Conservation (phyloP, 92 coral and sea anemone species). For the Actinostola sp. region DNA sequence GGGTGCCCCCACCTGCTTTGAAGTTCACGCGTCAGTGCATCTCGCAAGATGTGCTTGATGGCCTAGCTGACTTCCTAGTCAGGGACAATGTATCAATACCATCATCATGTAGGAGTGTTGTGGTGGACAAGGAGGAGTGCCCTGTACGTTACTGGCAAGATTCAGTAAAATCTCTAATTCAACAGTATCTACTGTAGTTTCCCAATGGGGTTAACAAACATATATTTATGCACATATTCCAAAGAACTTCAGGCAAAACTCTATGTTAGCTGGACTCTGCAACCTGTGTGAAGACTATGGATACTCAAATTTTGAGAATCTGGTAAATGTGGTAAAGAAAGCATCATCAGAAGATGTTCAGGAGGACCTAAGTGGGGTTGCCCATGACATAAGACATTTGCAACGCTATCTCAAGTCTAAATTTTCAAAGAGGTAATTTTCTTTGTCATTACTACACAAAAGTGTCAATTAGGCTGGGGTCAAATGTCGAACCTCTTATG, state of each 20-base stretch:
- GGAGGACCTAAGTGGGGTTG: constrained; percentile 9
- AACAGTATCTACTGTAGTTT: constrained; percentile 18
- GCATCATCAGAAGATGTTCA: constrained; percentile 7
- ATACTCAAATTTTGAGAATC: constrained; percentile 33
- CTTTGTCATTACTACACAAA: constrained; percentile 11
- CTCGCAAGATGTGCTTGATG: constrained; percentile 14
- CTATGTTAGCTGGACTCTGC: constrained; percentile 45
- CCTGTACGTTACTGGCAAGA: constrained; percentile 38
- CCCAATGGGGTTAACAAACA: constrained; percentile 16
- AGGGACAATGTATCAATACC: constrained; percentile 33
- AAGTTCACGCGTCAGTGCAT: constrained; percentile 31
- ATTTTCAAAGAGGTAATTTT: constrained; percentile 47
- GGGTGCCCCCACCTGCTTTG: constrained; percentile 22
- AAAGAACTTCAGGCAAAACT: constrained; percentile 4
- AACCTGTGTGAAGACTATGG: constrained; percentile 37
- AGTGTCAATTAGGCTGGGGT: too few species aligned
- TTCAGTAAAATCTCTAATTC: constrained; percentile 7
- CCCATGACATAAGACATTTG: constrained; percentile 21
- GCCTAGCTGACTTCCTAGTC: constrained; percentile 2
- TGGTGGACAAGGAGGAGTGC: constrained; percentile 30
- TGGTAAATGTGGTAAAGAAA: constrained; percentile 7
- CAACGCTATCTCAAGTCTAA: constrained; percentile 56
- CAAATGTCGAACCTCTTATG: too few species aligned
- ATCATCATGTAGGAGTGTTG: constrained; percentile 44
- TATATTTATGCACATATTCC: constrained; percentile 38